phyloP scores from a whole-genome alignment of 2,113 vertebrate species.

The Oceanodroma tethys region DNA sequence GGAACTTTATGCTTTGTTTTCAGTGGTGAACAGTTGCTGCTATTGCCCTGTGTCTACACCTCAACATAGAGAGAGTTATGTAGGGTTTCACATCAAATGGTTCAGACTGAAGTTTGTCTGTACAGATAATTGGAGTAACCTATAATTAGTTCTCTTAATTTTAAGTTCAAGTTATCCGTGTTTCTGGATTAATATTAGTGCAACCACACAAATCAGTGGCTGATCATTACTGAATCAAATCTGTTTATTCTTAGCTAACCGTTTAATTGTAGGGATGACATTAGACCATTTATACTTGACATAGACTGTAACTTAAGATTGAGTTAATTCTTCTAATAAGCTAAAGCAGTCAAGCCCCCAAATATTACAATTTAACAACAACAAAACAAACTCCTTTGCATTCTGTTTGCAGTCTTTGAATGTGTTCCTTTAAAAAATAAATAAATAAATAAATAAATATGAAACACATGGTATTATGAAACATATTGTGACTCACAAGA shows the following conservation, averaged over 20 bases:
- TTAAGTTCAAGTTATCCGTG: not conserved
- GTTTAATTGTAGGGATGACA: not conserved
- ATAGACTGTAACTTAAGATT: not conserved
- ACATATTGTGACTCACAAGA: not conserved
- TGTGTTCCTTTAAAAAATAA: not conserved
- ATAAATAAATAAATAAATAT: no score
- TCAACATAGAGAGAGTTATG: accelerated
- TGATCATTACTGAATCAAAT: not conserved
- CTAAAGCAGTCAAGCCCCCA: not conserved
- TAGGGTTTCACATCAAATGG: not conserved
- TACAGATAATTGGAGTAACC: not conserved
- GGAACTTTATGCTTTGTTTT: not conserved
- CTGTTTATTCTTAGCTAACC: not conserved
- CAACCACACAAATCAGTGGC: not conserved
- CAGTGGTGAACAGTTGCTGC: not conserved
- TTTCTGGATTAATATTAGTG: not conserved
- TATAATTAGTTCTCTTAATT: not conserved
- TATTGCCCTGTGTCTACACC: not conserved
- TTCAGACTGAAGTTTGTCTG: not conserved
- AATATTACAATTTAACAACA: not conserved
- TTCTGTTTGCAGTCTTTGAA: not conserved
- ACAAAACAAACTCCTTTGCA: not conserved
- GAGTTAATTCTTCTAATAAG: not conserved
- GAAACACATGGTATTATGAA: not conserved
- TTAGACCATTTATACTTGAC: not conserved